Percentiles rank a stretch among this genome's conserved stretches.
phyloP scores from a whole-genome alignment of 2,113 vertebrate genomes.

The Cyprinodon tularosa region DNA sequence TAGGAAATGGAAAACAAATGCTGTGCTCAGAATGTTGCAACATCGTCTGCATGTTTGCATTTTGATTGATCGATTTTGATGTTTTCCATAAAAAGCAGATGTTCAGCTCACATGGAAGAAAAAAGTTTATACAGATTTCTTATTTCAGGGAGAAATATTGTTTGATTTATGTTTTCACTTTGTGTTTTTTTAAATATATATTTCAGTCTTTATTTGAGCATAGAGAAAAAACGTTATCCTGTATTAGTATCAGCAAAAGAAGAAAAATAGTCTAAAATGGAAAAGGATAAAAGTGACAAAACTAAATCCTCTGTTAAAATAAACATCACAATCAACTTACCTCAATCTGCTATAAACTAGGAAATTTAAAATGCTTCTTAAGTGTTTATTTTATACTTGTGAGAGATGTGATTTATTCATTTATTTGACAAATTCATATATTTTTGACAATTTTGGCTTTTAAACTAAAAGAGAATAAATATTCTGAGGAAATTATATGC shows the following conservation, averaged over 20 bases:
- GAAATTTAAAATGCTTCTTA: no score
- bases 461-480: neutral
- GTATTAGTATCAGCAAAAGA: neutral
- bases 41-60: neutral
- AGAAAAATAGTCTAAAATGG: neutral
- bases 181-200: neutral
- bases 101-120: neutral
- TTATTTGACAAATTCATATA: no score
- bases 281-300: neutral
- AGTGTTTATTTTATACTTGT: no score
- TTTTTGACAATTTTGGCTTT: neutral
- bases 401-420: no score
- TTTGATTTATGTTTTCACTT: neutral
- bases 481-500: no score
- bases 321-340: no score
- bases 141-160: neutral
- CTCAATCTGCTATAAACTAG: neutral
- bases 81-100: neutral
- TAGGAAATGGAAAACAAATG: no score
- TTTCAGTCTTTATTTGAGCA: no score
- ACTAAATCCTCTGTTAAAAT: neutral
- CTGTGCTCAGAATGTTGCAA: neutral
- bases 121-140: neutral
- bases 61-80: neutral
- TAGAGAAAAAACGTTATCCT: neutral